Evolutionary conservation across 2,888 invertebrate genomes (phyloP), one percentile per base, ranked within the genome.

Genomic region (Stenodera caucasica): DNA sequence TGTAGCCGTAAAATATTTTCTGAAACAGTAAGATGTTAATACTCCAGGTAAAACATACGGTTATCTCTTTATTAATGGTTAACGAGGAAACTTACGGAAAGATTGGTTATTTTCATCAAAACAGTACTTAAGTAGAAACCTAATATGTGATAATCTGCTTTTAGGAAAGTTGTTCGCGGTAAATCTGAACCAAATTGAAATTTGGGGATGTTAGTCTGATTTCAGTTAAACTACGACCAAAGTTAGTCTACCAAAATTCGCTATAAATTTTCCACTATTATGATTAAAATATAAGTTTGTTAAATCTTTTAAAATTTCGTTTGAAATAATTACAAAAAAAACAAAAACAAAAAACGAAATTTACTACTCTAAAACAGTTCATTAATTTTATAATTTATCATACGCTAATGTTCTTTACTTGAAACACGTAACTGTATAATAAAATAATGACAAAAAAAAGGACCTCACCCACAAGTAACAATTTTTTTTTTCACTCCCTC

Each of bases 101-200:
- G 53, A 62, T 57, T 29, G 37, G 49, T 53, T 58, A 64, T 64
- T 61, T 64, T 61, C 64, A 61, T 58, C 49, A 64, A 61, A 45
- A 60, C 45, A 59, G 21, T 60, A 49, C 57, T 64, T 58, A 60
- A 58, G 49, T 57, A 53, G 56, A 59, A 64, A 61, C 56, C 65
- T 69, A 68, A 67, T 69, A 67, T 68, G 69, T 69, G 67, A 67
- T 68, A 67, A 69, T 67, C 69, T 63, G 63, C 65, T 69, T 67
- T 67, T 67, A 64, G 64, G 61, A 55, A 60, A 69, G 63, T 67
- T 67, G 61, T 57, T 59, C 59, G 66, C 60, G 65, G 65, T 68
- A 68, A 70, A 66, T 69, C 65, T 67, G 67, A 64, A 59, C 68
- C 58, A 68, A 69, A 70, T 70, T 70, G 67, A 70, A 70, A 69